A percentile compares a stretch with the other conserved stretches of the same genome.
phyloP scores from a whole-genome alignment of 2,888 invertebrate genomes.

The Tachina lurida region DNA sequence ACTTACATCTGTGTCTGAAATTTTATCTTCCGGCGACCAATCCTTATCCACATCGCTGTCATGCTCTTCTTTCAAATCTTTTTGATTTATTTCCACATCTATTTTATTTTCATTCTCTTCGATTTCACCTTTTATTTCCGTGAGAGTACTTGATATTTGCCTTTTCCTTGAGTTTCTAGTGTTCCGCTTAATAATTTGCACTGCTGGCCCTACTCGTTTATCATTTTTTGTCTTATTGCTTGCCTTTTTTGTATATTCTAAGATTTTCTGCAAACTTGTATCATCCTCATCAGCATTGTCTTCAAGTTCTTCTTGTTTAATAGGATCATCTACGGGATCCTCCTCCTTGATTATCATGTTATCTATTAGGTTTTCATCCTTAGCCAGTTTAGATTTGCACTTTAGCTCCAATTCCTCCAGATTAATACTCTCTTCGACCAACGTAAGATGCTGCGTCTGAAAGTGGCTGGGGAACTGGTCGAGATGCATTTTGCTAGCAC shows the following conservation, averaged over 20 bases:
- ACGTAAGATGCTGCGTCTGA: conserved; percentile 67
- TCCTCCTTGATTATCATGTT: conserved; percentile 61
- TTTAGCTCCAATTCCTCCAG: conserved; percentile 52
- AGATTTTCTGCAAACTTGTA: conserved; percentile 46
- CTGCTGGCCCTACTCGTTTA: neutral
- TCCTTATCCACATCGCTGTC: conserved; percentile 63
- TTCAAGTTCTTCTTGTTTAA: conserved; percentile 63
- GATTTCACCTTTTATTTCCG: neutral
- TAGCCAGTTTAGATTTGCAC: conserved; percentile 28
- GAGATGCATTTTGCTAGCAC: conserved; percentile 74
- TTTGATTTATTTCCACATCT: conserved; percentile 25
- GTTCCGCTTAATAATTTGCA: conserved; percentile 31
- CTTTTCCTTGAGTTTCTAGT: conserved; percentile 42
- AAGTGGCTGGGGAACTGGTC: conserved; percentile 77
- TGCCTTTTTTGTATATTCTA: conserved; percentile 20
- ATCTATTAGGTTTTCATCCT: conserved; percentile 34
- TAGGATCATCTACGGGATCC: conserved; percentile 60
- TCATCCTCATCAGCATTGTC: conserved; percentile 39
- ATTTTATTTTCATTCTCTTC: neutral
- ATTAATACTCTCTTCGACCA: conserved; percentile 58
- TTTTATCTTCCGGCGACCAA: conserved; percentile 45
- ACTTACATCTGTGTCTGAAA: conserved; percentile 45
- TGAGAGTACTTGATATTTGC: neutral
- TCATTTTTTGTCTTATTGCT: neutral
- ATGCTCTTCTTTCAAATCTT: conserved; percentile 22